phyloP scores from a whole-genome alignment of 2,113 vertebrate species.

The Regulus satrapa region DNA sequence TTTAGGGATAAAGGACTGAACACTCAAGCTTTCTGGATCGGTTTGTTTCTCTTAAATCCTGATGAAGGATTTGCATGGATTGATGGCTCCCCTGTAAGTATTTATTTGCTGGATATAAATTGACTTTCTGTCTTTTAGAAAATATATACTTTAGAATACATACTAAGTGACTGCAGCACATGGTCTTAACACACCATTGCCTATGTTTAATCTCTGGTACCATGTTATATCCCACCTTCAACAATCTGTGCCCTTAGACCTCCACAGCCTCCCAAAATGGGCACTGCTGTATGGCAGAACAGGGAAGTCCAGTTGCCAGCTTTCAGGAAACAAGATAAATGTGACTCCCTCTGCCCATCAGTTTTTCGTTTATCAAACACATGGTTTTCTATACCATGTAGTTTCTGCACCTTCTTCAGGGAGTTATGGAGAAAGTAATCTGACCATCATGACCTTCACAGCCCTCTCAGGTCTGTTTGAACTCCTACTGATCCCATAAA shows the following conservation, averaged over 20 bases:
- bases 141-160: not conserved
- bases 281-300: not conserved
- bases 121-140: not conserved
- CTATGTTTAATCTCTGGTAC: not conserved
- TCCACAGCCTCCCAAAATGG: not conserved
- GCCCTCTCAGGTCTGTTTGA: not conserved
- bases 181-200: not conserved
- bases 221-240: fast-evolving
- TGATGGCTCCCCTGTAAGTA: constrained; percentile 84
- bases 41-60: constrained; percentile 74
- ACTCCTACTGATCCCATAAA: not conserved
- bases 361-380: not conserved
- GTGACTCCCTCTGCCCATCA: not conserved
- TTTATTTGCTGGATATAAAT: not conserved
- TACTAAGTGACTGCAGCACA: not conserved
- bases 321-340: not conserved
- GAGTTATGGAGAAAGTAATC: not conserved
- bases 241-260: not conserved
- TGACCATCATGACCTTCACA: not conserved
- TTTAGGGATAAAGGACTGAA: constrained; percentile 41
- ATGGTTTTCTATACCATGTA: not conserved
- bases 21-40: constrained; percentile 78
- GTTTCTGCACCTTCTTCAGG: not conserved
- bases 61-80: constrained; percentile 82
- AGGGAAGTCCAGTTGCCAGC: not conserved